phyloP scores from a whole-genome alignment of 2,113 vertebrate species.

The Triplophysa tibetana region DNA sequence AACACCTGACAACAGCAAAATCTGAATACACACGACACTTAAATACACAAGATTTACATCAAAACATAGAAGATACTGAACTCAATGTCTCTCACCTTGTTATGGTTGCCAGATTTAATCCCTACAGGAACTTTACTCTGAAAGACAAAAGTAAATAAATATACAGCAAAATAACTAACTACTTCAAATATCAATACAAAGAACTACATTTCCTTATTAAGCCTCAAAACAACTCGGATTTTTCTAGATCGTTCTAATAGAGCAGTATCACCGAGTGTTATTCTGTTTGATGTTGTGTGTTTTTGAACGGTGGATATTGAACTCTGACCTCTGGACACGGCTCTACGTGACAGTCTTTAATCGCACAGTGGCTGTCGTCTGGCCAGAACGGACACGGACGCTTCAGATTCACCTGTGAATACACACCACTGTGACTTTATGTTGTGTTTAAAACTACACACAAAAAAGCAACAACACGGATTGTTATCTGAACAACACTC shows the following conservation, averaged over 20 bases:
- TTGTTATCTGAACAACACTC: neutral
- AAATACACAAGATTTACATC: neutral
- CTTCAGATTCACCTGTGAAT: conserved; percentile 89
- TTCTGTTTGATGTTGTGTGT: neutral
- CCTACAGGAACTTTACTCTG: conserved; percentile 93
- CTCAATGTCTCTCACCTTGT: conserved; percentile 81
- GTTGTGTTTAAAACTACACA: neutral
- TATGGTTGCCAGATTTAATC: conserved; percentile 93
- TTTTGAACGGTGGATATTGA: conserved; percentile 12
- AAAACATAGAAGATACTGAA: too few species aligned
- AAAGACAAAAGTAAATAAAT: conserved; percentile 29
- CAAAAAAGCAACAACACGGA: neutral
- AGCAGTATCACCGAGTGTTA: neutral
- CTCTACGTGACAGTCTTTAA: conserved; percentile 96
- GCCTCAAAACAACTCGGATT: too few species aligned
- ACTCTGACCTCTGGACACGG: conserved; percentile 91
- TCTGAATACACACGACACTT: neutral
- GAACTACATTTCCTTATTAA: neutral
- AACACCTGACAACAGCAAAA: neutral
- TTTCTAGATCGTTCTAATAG: too few species aligned
- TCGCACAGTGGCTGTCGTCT: conserved; percentile 91
- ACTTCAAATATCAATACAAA: too few species aligned
- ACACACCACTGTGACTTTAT: neutral
- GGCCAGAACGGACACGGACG: conserved; percentile 95
- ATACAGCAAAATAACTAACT: neutral